Base-by-base conservation (phyloP, 2,797 vertebrate genomes). In the Oreortyx pictus region DNA sequence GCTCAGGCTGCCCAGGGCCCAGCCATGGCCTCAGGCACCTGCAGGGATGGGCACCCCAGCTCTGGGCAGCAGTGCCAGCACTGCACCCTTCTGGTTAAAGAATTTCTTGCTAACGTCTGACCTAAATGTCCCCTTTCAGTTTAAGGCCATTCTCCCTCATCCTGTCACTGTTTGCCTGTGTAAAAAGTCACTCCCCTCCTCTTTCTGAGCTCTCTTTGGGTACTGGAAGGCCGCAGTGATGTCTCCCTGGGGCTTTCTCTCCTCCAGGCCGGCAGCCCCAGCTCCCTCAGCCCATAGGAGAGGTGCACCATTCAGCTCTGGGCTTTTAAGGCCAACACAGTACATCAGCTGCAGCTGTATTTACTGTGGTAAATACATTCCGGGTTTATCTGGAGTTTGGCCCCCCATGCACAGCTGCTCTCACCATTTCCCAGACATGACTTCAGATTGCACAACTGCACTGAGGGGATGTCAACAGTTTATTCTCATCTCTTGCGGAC, bases 391-490 rank as follows among this genome's bases (percentile, higher is more conserved):
- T 39, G 0, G 18, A 90, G 27, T 4, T 88, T 77, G 20, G 75
- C 92, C 72, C 22, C 60, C 41, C 19, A 59, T 9, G 4, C 84
- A 41, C 93, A 96, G 93, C 93, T 94, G 92, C 66, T 94, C 15
- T 7, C 89, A 31, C 19, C 27, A 2, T 35, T 79, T 79, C n/a
- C 62, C 41, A 90, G 92, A 56, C 86, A 44, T 54, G 78, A 57
- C 76, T 89, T 3, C 0, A 4, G 84, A 78, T 94, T 96, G 93
- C 56, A 31, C 79, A 94, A 94, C 17, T 1, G 43, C 4, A 0
- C 65, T 1, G 0, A 3, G 1, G 35, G 46, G 86, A 90, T 92
- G 79, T 95, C 95, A 95, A 87, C 90, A 91, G 37, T 87, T 94
- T 94, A 78, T 92, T 88, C 86, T 89, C 59, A 68, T 92, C 79